Conservation (phyloP, 2,888 invertebrate genomes). For the Dendrolimus houi region DNA sequence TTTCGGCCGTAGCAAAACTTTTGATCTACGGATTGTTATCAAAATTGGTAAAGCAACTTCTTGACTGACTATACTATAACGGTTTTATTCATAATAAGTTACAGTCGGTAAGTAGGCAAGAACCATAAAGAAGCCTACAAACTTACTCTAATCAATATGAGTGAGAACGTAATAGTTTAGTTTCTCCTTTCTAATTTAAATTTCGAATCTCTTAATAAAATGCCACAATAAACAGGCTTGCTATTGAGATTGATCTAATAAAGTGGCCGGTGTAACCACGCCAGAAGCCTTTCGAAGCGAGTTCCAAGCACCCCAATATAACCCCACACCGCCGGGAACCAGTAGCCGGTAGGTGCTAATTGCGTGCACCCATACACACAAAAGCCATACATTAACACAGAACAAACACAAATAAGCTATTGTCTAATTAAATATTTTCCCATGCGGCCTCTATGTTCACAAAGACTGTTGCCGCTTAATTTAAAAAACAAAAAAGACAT, state of each 20-base stretch:
- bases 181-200: too few relatives aligned
- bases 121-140: too few relatives aligned
- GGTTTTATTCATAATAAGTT: too few relatives aligned
- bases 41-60: too few relatives aligned
- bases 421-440: conserved; percentile 76
- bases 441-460: conserved; percentile 53
- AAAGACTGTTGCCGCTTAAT: conserved; percentile 51
- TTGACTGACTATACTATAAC: too few relatives aligned
- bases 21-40: too few relatives aligned
- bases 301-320: not conserved
- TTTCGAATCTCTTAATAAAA: too few relatives aligned
- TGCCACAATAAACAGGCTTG: not conserved
- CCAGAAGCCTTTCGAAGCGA: not conserved
- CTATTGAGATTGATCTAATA: not conserved
- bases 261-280: not conserved
- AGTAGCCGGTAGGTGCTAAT: conserved; percentile 64
- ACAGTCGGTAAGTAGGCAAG: too few relatives aligned
- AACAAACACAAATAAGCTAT: conserved; percentile 74
- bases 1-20: too few relatives aligned
- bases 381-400: conserved; percentile 71
- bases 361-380: conserved; percentile 50
- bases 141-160: too few relatives aligned
- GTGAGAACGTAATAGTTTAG: too few relatives aligned
- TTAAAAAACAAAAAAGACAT: conserved; percentile 24
- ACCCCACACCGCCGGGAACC: conserved; percentile 28